Conservation (phyloP, 2,888 invertebrate genomes). For the Sussaba pulchella region DNA sequence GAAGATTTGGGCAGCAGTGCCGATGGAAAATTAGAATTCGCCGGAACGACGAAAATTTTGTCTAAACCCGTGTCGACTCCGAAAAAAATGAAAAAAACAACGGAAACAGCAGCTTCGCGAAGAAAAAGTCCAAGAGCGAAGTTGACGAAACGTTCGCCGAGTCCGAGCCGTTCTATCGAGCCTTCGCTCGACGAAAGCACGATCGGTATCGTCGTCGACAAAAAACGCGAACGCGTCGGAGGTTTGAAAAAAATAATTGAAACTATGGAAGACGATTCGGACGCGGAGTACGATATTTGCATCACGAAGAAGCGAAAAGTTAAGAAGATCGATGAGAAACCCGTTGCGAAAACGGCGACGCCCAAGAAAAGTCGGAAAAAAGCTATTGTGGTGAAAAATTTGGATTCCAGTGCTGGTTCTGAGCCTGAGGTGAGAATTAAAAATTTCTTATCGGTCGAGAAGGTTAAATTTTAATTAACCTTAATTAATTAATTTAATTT, state of each 20-base stretch:
- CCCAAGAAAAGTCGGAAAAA: slow-evolving; percentile 64
- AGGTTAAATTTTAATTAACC: too few relatives aligned
- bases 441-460: too few relatives aligned
- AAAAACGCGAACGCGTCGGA: slow-evolving; percentile 74
- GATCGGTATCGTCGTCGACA: slow-evolving; percentile 77
- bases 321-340: slow-evolving; percentile 54
- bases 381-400: slow-evolving; percentile 33
- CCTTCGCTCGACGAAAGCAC: slow-evolving; percentile 75
- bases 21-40: slow-evolving; percentile 87
- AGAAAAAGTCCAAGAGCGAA: slow-evolving; percentile 65
- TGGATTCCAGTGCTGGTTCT: slow-evolving; percentile 69
- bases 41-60: slow-evolving; percentile 37
- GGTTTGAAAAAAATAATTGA: slow-evolving; percentile 74
- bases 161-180: slow-evolving; percentile 25
- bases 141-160: slow-evolving; percentile 47
- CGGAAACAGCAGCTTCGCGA: slow-evolving; percentile 24
- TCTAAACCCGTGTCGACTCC: slow-evolving; percentile 47
- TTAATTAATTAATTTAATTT: too few relatives aligned
- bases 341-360: slow-evolving; percentile 27
- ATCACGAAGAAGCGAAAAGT: slow-evolving; percentile 75
- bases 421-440: slow-evolving; percentile 74
- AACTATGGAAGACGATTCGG: slow-evolving; percentile 76
- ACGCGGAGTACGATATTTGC: slow-evolving; percentile 79
- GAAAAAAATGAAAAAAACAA: slow-evolving; percentile 45
- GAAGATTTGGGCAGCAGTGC: slow-evolving; percentile 87